These are phyloP conservation scores for Eonycteris spelaea DNA, from an alignment of 2,113 vertebrate species.

Conservation along the genomic window DNA sequence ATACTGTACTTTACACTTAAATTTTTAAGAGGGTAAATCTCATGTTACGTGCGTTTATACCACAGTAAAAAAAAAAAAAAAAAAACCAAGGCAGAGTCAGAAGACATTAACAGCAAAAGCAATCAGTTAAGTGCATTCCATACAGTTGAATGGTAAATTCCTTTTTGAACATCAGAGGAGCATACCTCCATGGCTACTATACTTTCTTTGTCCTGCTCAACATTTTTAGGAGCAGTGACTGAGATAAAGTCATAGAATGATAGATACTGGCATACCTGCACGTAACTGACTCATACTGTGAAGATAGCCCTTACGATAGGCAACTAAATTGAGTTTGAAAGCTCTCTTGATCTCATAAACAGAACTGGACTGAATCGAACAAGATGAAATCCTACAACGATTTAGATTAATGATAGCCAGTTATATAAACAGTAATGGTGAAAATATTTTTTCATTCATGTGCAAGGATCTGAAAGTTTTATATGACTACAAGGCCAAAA, in stretches of 20 bases:
- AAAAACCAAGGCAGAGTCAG: not conserved
- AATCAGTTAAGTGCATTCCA: not conserved
- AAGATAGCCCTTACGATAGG: not conserved
- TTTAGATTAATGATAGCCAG: not conserved
- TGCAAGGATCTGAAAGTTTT: not conserved
- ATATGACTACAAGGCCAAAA: constrained; percentile 27
- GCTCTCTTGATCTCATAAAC: not conserved
- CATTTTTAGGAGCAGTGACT: not conserved
- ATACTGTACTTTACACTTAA: not conserved
- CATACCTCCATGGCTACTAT: not conserved
- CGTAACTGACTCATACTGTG: not conserved
- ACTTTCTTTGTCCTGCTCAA: not conserved
- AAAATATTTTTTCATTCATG: not conserved
- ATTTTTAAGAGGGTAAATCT: not conserved
- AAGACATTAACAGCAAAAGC: not conserved
- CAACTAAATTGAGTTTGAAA: not conserved
- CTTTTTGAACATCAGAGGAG: not conserved
- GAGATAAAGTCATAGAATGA: not conserved
- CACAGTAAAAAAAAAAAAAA: not conserved
- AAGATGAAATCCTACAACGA: not conserved
- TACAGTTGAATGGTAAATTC: not conserved
- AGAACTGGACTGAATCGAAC: not conserved
- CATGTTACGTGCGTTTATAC: not conserved
- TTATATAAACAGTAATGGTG: not conserved
- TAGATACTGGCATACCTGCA: not conserved